Evolutionary conservation across 2,113 vertebrate species (phyloP).

Genomic region (zebrafish (Danio rerio)): DNA sequence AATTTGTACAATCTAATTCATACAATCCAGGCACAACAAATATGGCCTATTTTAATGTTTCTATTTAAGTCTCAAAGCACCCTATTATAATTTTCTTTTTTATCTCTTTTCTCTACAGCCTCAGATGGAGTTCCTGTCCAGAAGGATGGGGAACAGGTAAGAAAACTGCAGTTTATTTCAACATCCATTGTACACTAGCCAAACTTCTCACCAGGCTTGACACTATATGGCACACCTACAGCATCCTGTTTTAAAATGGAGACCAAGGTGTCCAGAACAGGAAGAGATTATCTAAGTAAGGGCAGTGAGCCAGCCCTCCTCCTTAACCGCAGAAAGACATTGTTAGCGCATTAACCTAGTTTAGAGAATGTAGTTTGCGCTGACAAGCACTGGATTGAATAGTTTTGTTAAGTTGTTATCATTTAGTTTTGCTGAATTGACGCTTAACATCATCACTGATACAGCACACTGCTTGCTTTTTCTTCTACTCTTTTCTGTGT

Average conservation of each 20-base stretch:
- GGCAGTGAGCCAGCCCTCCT: conserved; percentile 6
- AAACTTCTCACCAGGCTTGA: background rate
- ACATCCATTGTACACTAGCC: conserved; percentile 2
- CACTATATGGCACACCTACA: background rate
- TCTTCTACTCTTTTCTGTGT: conserved; percentile 27
- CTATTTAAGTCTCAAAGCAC: background rate
- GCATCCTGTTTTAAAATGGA: conserved; percentile 59
- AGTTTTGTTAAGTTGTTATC: background rate
- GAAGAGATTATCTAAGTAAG: conserved; percentile 19
- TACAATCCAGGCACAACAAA: no score
- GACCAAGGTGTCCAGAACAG: conserved; percentile 43
- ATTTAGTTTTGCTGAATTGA: conserved; percentile 17
- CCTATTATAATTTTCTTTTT: conserved; percentile 21
- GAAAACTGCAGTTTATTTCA: conserved; percentile 39
- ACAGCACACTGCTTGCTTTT: conserved; percentile 17
- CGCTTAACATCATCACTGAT: conserved; percentile 47
- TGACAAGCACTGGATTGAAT: background rate
- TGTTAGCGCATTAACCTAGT: conserved; percentile 1
- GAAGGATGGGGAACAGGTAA: conserved; percentile 83
- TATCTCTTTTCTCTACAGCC: conserved; percentile 62
- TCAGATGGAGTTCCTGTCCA: conserved; percentile 80
- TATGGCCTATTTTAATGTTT: background rate
- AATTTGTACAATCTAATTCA: no score
- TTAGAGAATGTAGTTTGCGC: background rate
- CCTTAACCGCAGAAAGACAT: conserved; percentile 31